Evolutionary conservation across 2,797 vertebrate genomes (phyloP).

Genomic region (Meda fulgida): DNA sequence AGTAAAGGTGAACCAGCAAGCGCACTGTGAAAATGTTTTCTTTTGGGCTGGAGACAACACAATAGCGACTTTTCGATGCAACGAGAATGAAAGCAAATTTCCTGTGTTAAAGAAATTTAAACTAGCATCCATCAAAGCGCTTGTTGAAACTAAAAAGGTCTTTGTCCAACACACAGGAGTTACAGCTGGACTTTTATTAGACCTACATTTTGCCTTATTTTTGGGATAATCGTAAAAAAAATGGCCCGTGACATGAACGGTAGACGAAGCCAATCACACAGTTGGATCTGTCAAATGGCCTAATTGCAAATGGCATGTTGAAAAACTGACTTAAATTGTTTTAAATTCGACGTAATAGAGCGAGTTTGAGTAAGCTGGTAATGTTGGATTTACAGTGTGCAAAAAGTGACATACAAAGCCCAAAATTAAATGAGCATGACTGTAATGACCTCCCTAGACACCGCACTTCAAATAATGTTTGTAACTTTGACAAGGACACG

Average conservation of each 20-base stretch:
- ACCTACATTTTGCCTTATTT: neutral
- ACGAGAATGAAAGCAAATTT: constrained; percentile 29
- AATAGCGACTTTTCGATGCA: constrained; percentile 22
- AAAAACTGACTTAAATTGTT: constrained; percentile 43
- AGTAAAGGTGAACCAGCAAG: constrained; percentile 41
- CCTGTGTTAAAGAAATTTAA: constrained; percentile 29
- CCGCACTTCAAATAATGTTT: constrained; percentile 58
- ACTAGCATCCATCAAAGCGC: constrained; percentile 28
- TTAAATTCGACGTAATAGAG: constrained; percentile 19
- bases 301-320: constrained; percentile 27
- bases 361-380: constrained; percentile 20
- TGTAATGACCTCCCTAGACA: constrained; percentile 59
- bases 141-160: constrained; percentile 16
- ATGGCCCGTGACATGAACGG: neutral
- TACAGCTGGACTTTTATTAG: constrained; percentile 22
- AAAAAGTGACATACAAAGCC: constrained; percentile 53
- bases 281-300: constrained; percentile 16
- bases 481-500: constrained; percentile 50
- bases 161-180: neutral
- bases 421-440: constrained; percentile 57
- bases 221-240: constrained; percentile 12
- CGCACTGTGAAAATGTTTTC: constrained; percentile 49
- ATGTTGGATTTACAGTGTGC: constrained; percentile 55
- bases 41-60: constrained; percentile 36
- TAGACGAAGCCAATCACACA: constrained; percentile 36